Evolutionary conservation across 2,797 vertebrate species (phyloP), one percentile per base, ranked within the genome.

Genomic region (Liparis tanakae): DNA sequence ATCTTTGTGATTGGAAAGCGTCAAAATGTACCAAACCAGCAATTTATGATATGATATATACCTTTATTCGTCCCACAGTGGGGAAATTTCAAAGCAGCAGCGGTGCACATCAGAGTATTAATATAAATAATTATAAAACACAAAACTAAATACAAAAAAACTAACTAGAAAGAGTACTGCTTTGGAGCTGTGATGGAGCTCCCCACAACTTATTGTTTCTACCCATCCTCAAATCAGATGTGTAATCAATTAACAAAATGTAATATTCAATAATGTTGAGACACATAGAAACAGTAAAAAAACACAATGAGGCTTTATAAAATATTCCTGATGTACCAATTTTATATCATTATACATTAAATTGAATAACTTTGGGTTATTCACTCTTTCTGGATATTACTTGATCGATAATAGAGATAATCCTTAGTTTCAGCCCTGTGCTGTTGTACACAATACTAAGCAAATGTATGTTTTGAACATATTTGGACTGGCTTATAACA

Each of bases 11-110:
- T 68, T 78, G 69, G 61, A 60, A 53, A 66, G 62, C 1, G 10
- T 64, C 46, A 56, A 84, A 76, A 64, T 57, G 1, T 39, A 62
- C 36, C 53, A 43, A 72, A 85, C 71, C n/a, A 30, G 54, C 41
- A 50, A 79, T 85, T 76, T 57, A 64, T 65, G n/a, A n/a, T n/a
- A n/a, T n/a, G n/a, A n/a, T n/a, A n/a, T n/a, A n/a, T n/a, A n/a
- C n/a, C n/a, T n/a, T n/a, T n/a, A n/a, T n/a, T n/a, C n/a, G n/a
- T n/a, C n/a, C n/a, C n/a, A n/a, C n/a, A n/a, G n/a, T n/a, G n/a
- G n/a, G n/a, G n/a, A n/a, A n/a, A n/a, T n/a, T n/a, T n/a, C n/a
- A n/a, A n/a, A n/a, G n/a, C n/a, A n/a, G n/a, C n/a, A n/a, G n/a
- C n/a, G n/a, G n/a, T n/a, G n/a, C n/a, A n/a, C n/a, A n/a, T n/a